These are phyloP conservation scores for Anisognathus igniventris DNA, from an alignment of 2,797 vertebrate genomes.

Conservation along the genomic window DNA sequence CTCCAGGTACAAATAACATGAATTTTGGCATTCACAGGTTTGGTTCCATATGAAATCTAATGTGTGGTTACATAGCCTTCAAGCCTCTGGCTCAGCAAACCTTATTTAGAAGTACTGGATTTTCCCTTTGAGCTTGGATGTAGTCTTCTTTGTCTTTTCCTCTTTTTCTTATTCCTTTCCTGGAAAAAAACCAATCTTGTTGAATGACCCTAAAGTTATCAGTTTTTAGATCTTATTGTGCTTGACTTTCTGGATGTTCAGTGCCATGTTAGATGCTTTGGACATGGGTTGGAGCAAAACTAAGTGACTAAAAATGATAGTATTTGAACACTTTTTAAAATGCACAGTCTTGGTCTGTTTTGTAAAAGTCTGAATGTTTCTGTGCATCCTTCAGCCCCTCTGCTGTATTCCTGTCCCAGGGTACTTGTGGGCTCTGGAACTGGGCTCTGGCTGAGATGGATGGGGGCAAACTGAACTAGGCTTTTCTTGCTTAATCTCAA, in stretches of 20 bases:
- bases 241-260: background rate
- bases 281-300: background rate
- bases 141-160: background rate
- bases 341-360: background rate
- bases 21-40: background rate
- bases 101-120: background rate
- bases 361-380: background rate
- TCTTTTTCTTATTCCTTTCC: background rate
- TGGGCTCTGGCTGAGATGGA: background rate
- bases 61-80: background rate
- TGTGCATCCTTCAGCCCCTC: background rate
- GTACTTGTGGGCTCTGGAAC: background rate
- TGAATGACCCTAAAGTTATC: background rate
- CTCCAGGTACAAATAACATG: background rate
- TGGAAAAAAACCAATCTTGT: background rate
- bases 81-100: background rate
- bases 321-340: background rate
- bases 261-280: background rate
- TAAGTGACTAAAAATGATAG: accelerated
- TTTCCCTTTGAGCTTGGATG: background rate
- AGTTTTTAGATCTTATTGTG: background rate
- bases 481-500: background rate
- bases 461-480: accelerated
- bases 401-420: background rate
- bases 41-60: background rate